A percentile compares a stretch with the other conserved stretches of the same genome.
These are phyloP conservation scores for Microtus richardsoni DNA, from an alignment of 2,113 vertebrate species.

Conservation along the genomic window DNA sequence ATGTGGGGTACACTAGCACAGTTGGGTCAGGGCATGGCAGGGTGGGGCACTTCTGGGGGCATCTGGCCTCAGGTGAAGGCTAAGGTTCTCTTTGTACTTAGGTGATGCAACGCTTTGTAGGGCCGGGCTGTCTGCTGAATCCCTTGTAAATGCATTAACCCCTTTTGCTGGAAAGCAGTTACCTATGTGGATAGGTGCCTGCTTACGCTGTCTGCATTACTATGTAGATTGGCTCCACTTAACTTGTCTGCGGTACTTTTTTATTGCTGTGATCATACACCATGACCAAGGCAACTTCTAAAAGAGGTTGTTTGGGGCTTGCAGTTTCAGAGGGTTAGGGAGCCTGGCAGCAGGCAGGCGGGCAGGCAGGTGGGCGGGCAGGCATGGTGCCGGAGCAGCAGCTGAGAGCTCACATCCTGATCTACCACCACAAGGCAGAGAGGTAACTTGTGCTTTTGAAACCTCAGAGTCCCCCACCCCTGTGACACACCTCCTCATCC, in stretches of 20 bases:
- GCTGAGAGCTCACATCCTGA: background rate
- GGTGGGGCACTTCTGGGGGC: background rate
- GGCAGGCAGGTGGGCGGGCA: background rate
- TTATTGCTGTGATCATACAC: background rate
- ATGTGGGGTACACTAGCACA: background rate
- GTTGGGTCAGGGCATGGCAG: background rate
- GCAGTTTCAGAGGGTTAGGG: background rate
- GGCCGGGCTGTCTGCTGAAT: background rate
- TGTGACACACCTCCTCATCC: background rate
- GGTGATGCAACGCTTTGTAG: background rate
- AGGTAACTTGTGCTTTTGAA: background rate
- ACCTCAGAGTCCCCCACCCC: background rate
- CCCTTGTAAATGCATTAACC: background rate
- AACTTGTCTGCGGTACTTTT: background rate
- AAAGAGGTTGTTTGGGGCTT: background rate
- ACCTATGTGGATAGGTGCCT: slow-evolving; percentile 6
- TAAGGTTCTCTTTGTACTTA: background rate
- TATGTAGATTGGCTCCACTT: slow-evolving; percentile 21
- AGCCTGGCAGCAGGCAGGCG: background rate
- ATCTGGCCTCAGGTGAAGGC: background rate
- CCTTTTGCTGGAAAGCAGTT: background rate
- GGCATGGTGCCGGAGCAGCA: background rate
- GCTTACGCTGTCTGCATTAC: background rate
- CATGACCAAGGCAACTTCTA: background rate
- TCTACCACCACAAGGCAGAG: background rate